Evolutionary conservation across 2,113 vertebrate genomes (phyloP).

Genomic region (Apistogramma diplotaenia): DNA sequence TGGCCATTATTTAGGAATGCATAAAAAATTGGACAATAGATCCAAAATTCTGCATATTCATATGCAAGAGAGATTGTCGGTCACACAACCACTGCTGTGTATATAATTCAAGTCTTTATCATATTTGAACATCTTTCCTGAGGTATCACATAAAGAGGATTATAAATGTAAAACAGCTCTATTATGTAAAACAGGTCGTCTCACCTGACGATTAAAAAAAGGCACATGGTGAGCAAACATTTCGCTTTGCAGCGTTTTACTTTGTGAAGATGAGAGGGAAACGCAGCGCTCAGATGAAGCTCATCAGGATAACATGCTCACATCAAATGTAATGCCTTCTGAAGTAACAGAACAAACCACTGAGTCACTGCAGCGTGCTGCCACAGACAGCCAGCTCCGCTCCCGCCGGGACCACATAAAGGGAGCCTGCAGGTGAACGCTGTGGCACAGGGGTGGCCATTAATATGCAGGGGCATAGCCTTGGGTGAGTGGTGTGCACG

Average conservation of each 20-base stretch:
- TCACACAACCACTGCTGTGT: background rate
- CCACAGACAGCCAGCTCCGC: background rate
- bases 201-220: background rate
- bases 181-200: background rate
- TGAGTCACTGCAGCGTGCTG: background rate
- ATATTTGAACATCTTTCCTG: background rate
- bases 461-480: background rate
- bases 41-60: background rate
- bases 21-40: background rate
- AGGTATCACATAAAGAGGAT: background rate
- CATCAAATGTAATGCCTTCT: background rate
- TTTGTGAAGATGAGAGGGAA: background rate
- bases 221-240: background rate
- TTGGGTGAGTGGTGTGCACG: background rate
- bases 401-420: background rate
- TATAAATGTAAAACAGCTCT: background rate
- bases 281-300: background rate
- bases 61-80: background rate
- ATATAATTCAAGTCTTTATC: background rate
- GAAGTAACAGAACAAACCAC: background rate
- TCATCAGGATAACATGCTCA: background rate
- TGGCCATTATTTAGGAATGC: no score
- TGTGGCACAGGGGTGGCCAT: background rate
- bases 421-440: background rate
- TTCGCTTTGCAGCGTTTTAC: background rate